phyloP scores from a whole-genome alignment of 2,113 vertebrate genomes.

The Planiliza haematocheilus region DNA sequence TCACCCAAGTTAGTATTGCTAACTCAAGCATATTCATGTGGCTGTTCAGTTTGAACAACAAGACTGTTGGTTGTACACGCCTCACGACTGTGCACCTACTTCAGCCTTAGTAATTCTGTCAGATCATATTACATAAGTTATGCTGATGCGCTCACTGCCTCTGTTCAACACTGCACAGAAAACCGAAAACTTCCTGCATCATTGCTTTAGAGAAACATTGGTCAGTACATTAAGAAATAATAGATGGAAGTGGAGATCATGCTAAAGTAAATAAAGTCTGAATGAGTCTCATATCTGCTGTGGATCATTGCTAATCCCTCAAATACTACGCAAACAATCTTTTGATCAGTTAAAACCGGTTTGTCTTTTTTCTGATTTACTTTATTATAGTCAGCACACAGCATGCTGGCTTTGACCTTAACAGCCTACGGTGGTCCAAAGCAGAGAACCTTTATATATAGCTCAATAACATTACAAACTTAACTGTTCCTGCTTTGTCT shows the following conservation, averaged over 20 bases:
- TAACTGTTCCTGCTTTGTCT: too few relatives aligned
- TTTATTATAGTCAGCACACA: too few relatives aligned
- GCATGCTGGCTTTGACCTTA: too few relatives aligned
- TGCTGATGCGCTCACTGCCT: not conserved
- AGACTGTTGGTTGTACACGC: not conserved
- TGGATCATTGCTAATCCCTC: not conserved
- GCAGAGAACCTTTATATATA: too few relatives aligned
- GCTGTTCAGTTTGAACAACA: not conserved
- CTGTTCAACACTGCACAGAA: not conserved
- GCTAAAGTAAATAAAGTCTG: not conserved
- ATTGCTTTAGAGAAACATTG: not conserved
- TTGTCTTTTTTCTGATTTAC: too few relatives aligned
- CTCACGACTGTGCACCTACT: not conserved
- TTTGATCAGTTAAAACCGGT: too few relatives aligned
- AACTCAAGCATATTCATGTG: not conserved
- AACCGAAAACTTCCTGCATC: not conserved
- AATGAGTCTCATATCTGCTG: not conserved
- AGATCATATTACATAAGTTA: not conserved
- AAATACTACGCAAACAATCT: too few relatives aligned
- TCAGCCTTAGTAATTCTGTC: not conserved
- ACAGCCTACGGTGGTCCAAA: too few relatives aligned
- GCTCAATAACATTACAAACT: too few relatives aligned
- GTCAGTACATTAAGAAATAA: not conserved
- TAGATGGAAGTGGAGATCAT: not conserved
- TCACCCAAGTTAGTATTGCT: not conserved